Evolutionary conservation across 2,888 invertebrate species (phyloP).

Genomic region (Catonia carolina): DNA sequence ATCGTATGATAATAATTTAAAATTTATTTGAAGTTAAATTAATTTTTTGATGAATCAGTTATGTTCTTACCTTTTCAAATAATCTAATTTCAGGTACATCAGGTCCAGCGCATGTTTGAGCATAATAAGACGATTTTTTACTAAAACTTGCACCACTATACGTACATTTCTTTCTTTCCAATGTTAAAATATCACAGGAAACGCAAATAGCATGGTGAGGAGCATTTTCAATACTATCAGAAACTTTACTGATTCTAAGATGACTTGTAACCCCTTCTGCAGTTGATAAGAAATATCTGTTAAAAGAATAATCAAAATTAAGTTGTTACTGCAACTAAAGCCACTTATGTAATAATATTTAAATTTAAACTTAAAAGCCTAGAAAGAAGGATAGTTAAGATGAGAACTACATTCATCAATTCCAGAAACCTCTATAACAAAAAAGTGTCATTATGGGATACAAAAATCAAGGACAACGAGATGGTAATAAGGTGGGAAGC

Average conservation of each 20-base stretch:
- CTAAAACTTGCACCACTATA: slow-evolving; percentile 65
- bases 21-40: no score
- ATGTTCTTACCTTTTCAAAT: slow-evolving; percentile 48
- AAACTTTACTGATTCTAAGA: slow-evolving; percentile 72
- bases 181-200: slow-evolving; percentile 54
- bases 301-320: slow-evolving; percentile 6
- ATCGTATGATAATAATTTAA: no score
- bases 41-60: no score
- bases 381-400: no score
- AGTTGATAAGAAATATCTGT: slow-evolving; percentile 81
- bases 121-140: slow-evolving; percentile 56
- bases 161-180: slow-evolving; percentile 50
- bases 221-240: slow-evolving; percentile 44
- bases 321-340: neutral
- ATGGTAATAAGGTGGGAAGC: no score
- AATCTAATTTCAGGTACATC: slow-evolving; percentile 67
- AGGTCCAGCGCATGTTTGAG: slow-evolving; percentile 78
- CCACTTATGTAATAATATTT: neutral
- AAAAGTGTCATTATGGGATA: no score
- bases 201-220: slow-evolving; percentile 53
- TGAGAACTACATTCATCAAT: no score
- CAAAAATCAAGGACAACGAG: no score
- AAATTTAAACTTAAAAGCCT: no score
- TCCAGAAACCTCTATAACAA: no score
- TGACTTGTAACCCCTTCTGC: slow-evolving; percentile 65